Conservation (phyloP, 2,113 vertebrate genomes). For the Cyphotilapia sp. region DNA sequence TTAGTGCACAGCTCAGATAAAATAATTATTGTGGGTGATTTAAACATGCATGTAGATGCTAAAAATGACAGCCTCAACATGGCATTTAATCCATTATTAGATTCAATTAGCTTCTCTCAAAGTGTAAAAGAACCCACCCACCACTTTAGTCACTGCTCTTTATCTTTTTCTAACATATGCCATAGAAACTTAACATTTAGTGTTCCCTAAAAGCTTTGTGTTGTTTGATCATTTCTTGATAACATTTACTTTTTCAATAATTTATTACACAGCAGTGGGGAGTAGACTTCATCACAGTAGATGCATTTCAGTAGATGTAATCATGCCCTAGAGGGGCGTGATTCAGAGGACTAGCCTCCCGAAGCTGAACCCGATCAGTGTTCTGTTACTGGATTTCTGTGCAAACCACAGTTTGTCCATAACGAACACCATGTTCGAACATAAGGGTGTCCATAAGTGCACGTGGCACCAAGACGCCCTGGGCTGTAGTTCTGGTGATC, state of each 20-base stretch:
- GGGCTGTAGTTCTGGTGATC: background rate
- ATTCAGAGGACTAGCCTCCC: background rate
- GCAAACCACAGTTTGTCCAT: background rate
- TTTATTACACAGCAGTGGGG: background rate
- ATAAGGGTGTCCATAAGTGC: background rate
- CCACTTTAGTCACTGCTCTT: background rate
- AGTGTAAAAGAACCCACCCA: background rate
- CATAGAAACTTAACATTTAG: background rate
- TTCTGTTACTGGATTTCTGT: background rate
- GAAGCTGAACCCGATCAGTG: background rate
- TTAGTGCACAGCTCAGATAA: background rate
- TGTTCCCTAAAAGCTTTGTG: background rate
- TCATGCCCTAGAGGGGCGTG: background rate
- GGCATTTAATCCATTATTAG: background rate
- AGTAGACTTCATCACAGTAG: background rate
- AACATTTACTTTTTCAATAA: background rate
- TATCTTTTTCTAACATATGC: background rate
- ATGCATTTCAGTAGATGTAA: background rate
- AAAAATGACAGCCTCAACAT: background rate
- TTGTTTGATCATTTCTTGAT: background rate
- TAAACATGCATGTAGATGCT: background rate
- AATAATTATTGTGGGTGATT: background rate
- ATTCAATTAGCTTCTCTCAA: background rate
- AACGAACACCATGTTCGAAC: background rate
- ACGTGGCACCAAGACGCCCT: background rate